phyloP scores from a whole-genome alignment of 1,140 invertebrate species.

The Hetaerina americana region DNA sequence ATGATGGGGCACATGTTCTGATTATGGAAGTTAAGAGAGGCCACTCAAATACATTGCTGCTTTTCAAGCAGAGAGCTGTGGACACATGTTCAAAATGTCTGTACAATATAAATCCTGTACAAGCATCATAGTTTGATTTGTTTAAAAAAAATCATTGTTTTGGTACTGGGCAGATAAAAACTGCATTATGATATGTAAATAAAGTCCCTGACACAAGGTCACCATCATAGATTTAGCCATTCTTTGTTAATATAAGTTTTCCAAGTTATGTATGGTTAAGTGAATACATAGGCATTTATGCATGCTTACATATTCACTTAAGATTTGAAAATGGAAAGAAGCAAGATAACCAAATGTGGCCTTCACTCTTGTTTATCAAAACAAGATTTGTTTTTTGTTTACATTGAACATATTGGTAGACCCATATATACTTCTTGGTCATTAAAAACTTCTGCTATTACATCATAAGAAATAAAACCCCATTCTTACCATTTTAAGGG shows the following conservation, averaged over 20 bases:
- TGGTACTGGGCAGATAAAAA: background rate
- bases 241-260: background rate
- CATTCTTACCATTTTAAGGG: background rate
- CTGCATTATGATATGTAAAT: background rate
- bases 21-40: background rate
- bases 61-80: background rate
- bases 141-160: background rate
- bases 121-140: background rate
- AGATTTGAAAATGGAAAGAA: background rate
- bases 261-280: background rate
- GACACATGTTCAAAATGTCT: background rate
- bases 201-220: background rate
- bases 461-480: background rate
- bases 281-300: background rate
- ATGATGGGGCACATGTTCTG: background rate
- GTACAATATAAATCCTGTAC: background rate
- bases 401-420: background rate
- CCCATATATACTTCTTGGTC: background rate
- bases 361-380: background rate
- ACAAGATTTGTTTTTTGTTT: slow-evolving; percentile 1
- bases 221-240: background rate
- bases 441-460: background rate
- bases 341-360: background rate
- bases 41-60: background rate
- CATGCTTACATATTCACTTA: background rate